These are phyloP conservation scores for Oenanthe melanoleuca DNA, from an alignment of 2,113 vertebrate genomes.

Conservation along the genomic window DNA sequence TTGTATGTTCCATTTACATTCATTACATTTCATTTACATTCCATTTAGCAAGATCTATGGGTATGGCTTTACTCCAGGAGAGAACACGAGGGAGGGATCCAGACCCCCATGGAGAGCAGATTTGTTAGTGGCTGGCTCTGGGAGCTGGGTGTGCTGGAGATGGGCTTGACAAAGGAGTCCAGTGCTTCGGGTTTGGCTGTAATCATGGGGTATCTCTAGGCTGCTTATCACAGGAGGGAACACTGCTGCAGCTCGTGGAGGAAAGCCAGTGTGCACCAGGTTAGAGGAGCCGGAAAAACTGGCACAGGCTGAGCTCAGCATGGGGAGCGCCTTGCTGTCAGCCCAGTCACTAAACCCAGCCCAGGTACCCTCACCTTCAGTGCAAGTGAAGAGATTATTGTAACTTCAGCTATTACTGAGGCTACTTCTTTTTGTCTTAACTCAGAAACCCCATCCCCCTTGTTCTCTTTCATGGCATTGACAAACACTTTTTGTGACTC, in stretches of 20 bases:
- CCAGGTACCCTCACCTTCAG: neutral
- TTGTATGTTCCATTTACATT: neutral
- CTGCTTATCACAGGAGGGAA: neutral
- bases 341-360: neutral
- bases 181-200: neutral
- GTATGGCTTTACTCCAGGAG: rapidly evolving
- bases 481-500: conserved; percentile 15
- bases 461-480: neutral
- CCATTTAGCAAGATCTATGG: neutral
- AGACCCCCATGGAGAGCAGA: neutral
- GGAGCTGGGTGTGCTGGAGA: neutral
- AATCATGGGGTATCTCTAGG: neutral
- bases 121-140: neutral
- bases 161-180: neutral
- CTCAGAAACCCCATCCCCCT: neutral
- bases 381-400: neutral
- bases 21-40: neutral
- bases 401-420: neutral
- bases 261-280: neutral
- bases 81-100: rapidly evolving
- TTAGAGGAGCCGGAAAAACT: conserved; percentile 14
- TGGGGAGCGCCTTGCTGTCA: neutral
- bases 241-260: neutral
- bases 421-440: neutral
- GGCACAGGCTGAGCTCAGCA: neutral